Base-by-base conservation (phyloP, 92 coral and sea anemone species). In the Micromussa lordhowensis region DNA sequence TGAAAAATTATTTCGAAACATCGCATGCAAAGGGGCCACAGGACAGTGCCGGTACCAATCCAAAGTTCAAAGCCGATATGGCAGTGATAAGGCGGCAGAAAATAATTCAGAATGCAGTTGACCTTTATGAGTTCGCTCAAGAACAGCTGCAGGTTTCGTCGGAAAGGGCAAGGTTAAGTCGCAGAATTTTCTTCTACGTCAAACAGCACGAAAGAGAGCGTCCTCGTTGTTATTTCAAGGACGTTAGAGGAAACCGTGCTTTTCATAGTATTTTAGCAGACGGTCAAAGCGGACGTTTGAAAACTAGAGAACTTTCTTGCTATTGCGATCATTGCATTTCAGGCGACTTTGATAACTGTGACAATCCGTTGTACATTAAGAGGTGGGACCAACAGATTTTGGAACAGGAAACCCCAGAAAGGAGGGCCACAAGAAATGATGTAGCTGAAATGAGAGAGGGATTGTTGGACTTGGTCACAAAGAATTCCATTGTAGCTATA, bases 1-100 rank as follows among this genome's bases (percentile, higher is more conserved):
- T 92, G 1, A 70, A 88, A 44, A 89, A 84, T 78, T 92, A 78
- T 75, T 88, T 88, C 26, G 87, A 92, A 75, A 91, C 84, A 10
- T 91, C 93, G 19, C 93, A 87, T 79, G 91, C 91, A 9, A 81
- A 91, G 75, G 91, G 91, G 7, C 91, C 91, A 16, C 91, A 91
- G 64, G 93, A 82, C 48, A 91, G 91, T 22, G 91, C 94, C 10
- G 86, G 86, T 12, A 88, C 88, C 19, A 91, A 87, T 28, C 35
- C 82, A 34, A 87, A 91, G 74, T 78, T 72, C 30, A 87, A 91
- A 73, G 86, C 83, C 12, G 93, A 88, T 77, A 91, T 91, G 90
- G 92, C 88, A 24, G 94, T 91, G 16, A 88, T 91, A n/a, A 84
- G 84, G 36, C 53, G 86, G n/a, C 58, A 79, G 85, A 53, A 59